These are phyloP conservation scores for Capreolus pygargus DNA, from an alignment of 2,113 vertebrate species.

Conservation along the genomic window DNA sequence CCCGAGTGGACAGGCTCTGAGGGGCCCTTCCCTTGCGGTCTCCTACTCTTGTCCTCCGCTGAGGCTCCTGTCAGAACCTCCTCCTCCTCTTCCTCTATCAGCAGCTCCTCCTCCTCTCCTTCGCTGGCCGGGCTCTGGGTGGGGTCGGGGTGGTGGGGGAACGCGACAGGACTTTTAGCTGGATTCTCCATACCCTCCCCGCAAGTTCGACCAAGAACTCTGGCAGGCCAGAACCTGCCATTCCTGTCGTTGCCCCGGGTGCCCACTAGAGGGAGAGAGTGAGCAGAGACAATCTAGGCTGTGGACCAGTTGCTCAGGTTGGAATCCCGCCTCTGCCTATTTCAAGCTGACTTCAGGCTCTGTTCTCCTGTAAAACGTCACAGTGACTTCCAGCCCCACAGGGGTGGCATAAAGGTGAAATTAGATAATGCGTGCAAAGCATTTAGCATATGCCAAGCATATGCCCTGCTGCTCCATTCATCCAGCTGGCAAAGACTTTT, in stretches of 20 bases:
- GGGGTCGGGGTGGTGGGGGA: fast-evolving
- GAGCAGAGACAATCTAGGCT: neutral
- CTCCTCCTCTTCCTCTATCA: slow-evolving; percentile 89
- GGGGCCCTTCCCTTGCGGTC: slow-evolving; percentile 76
- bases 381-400: neutral
- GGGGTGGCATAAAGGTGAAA: neutral
- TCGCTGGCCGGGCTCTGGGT: slow-evolving; percentile 91
- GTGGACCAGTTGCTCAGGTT: fast-evolving
- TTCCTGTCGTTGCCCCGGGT: neutral
- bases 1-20: slow-evolving; percentile 53
- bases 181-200: neutral
- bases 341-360: neutral
- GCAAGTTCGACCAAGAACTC: neutral
- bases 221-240: neutral
- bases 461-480: neutral
- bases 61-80: slow-evolving; percentile 72
- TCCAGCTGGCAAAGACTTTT: neutral
- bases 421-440: neutral
- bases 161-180: neutral
- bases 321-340: neutral
- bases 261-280: neutral
- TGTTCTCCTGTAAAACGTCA: neutral
- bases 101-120: slow-evolving; percentile 91
- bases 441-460: neutral
- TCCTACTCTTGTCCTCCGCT: slow-evolving; percentile 86